phyloP scores from a whole-genome alignment of 2,888 invertebrate genomes.

The Drosophila algonquin region DNA sequence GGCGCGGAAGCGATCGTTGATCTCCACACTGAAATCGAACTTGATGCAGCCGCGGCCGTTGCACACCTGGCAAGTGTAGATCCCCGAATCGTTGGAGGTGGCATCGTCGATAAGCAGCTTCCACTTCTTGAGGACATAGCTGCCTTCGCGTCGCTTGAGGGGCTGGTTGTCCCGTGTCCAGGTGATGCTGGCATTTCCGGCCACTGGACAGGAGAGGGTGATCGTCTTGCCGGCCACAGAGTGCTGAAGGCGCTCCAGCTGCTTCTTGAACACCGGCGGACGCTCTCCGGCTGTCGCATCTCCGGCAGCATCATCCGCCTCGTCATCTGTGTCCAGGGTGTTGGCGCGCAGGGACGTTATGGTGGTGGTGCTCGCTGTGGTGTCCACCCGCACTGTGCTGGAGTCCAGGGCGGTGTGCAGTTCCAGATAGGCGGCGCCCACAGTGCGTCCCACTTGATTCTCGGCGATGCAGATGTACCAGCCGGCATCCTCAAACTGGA shows the following conservation, averaged over 20 bases:
- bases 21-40: conserved; percentile 88
- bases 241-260: conserved; percentile 31
- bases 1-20: conserved; percentile 92
- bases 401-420: conserved; percentile 3
- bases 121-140: conserved; percentile 88
- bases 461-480: conserved; percentile 98
- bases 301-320: conserved; percentile 27
- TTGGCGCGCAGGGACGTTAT: conserved; percentile 4
- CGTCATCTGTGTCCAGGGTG: conserved; percentile 21
- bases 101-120: conserved; percentile 91
- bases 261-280: conserved; percentile 44
- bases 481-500: conserved; percentile 93
- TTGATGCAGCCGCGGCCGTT: conserved; percentile 92
- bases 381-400: conserved; percentile 8
- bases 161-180: conserved; percentile 92
- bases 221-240: conserved; percentile 91
- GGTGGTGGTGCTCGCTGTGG: conserved; percentile 26
- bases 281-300: conserved; percentile 24
- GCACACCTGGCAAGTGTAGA: conserved; percentile 94
- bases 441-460: conserved; percentile 92
- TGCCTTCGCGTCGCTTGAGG: conserved; percentile 87
- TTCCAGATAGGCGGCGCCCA: conserved; percentile 91
- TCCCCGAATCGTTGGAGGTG: conserved; percentile 92
- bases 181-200: conserved; percentile 91
- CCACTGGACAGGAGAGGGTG: conserved; percentile 86